Conservation (phyloP, 2,797 vertebrate species). For the Cirrhinus molitorella region DNA sequence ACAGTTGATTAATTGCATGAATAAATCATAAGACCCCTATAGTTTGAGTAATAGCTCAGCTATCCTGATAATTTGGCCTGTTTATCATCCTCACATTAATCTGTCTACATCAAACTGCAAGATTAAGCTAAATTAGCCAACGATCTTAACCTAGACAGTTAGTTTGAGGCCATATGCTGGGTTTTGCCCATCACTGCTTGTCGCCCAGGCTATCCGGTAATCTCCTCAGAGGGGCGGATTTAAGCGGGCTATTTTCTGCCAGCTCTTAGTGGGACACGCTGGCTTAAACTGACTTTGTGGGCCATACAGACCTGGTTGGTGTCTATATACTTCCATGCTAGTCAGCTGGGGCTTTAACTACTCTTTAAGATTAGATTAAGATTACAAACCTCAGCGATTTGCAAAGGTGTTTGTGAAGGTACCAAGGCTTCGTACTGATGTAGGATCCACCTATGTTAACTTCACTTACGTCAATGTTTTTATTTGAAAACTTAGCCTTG, state of each 20-base stretch:
- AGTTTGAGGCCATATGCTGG: conserved; percentile 71
- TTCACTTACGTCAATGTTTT: background rate
- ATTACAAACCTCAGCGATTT: conserved; percentile 18
- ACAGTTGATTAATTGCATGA: conserved; percentile 1
- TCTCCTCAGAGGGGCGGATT: conserved; percentile 77
- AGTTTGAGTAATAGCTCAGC: conserved; percentile 15
- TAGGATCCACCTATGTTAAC: background rate
- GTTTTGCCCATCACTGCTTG: conserved; percentile 61
- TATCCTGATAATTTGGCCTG: conserved; percentile 24
- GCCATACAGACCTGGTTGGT: conserved; percentile 37
- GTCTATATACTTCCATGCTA: background rate
- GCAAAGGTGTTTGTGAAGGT: background rate
- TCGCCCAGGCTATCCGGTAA: conserved; percentile 69
- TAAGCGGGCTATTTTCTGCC: conserved; percentile 78
- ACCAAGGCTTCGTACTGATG: background rate
- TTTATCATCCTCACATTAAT: conserved; percentile 23
- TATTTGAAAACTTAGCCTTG: too few species aligned
- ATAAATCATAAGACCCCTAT: background rate
- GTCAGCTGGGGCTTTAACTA: conserved; percentile 13
- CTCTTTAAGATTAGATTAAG: conserved; percentile 27
- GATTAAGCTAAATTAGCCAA: conserved; percentile 44
- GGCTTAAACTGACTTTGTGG: conserved; percentile 67
- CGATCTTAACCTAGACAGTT: conserved; percentile 48
- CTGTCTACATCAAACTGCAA: conserved; percentile 2
- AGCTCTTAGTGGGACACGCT: conserved; percentile 70